A percentile compares a stretch with the other conserved stretches of the same genome.
phyloP scores from a whole-genome alignment of 2,797 vertebrate species.

The Acomys russatus region DNA sequence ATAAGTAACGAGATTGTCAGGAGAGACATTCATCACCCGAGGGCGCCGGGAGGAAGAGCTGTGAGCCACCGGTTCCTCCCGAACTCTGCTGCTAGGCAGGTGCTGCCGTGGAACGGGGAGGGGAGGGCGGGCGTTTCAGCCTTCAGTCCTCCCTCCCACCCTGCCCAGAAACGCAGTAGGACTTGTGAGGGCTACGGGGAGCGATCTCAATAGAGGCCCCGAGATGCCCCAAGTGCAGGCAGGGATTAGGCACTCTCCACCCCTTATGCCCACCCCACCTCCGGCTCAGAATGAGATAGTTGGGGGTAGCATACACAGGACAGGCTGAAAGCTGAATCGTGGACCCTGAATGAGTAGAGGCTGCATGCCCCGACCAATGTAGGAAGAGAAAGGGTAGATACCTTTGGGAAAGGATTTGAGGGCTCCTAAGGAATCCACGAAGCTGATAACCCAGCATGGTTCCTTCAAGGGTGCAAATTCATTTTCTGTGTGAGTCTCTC shows the following conservation, averaged over 20 bases:
- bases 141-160: not conserved
- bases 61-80: not conserved
- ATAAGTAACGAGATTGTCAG: constrained; percentile 79
- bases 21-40: constrained; percentile 73
- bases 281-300: not conserved
- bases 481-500: not conserved
- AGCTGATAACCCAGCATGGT: not conserved
- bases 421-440: not conserved
- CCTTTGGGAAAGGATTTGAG: not conserved
- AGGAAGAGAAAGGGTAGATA: not conserved
- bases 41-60: not conserved
- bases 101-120: not conserved
- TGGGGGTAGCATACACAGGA: not conserved
- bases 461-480: constrained; percentile 24
- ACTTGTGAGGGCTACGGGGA: not conserved
- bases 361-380: not conserved
- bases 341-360: not conserved
- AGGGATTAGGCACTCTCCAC: not conserved
- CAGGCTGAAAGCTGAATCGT: not conserved
- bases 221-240: not conserved
- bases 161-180: not conserved
- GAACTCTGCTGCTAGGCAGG: not conserved
- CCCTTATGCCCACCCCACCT: not conserved
- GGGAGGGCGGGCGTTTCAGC: not conserved
- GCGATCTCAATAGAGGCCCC: not conserved